These are phyloP conservation scores for Siphamia tubifer DNA, from an alignment of 2,113 vertebrate species.

Conservation along the genomic window DNA sequence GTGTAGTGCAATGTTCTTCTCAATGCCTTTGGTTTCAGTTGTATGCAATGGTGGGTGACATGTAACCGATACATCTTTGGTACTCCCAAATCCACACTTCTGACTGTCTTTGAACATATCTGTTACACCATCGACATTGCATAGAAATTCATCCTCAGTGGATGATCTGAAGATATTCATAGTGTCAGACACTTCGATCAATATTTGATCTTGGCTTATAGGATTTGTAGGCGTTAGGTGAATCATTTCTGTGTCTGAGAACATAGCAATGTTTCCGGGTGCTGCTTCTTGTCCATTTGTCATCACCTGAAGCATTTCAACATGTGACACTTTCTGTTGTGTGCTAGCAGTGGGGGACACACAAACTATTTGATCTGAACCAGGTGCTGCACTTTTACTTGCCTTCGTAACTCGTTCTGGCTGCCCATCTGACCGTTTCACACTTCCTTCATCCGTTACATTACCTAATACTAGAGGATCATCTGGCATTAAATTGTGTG, in stretches of 20 bases:
- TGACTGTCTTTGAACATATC: neutral
- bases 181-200: neutral
- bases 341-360: neutral
- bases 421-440: neutral
- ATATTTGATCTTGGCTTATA: neutral
- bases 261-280: neutral
- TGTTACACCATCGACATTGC: neutral
- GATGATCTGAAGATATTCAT: neutral
- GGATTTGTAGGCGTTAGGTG: conserved; percentile 15
- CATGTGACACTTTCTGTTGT: neutral
- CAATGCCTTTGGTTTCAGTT: conserved; percentile 44
- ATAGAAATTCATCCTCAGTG: neutral
- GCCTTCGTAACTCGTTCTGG: neutral
- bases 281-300: neutral
- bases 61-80: conserved; percentile 10
- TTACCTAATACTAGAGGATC: neutral
- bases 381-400: neutral
- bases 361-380: neutral
- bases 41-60: neutral
- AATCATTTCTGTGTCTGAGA: conserved; percentile 9
- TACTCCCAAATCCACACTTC: neutral
- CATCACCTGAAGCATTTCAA: neutral
- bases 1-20: conserved; percentile 9
- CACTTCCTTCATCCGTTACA: neutral
- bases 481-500: neutral